Evolutionary conservation across 2,113 vertebrate species (phyloP).

Genomic region (Opisthocomus hoazin): DNA sequence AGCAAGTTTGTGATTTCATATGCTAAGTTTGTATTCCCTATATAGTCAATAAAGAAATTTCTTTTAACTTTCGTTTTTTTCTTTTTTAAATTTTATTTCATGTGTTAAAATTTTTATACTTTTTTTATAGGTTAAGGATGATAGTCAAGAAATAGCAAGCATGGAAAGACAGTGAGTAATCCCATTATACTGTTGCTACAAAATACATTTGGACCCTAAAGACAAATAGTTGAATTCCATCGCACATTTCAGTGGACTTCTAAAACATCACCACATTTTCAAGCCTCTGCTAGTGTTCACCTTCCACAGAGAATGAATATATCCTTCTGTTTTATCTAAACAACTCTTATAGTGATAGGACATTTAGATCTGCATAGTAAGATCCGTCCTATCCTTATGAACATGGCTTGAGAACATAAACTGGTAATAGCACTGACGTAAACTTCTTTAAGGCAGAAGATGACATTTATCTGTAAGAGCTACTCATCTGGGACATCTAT

Average conservation of each 20-base stretch:
- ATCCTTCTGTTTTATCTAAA: background rate
- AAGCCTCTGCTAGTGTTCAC: background rate
- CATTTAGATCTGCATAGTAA: background rate
- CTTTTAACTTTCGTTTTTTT: background rate
- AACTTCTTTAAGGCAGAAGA: background rate
- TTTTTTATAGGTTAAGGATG: slow-evolving; percentile 86
- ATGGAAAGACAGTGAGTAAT: slow-evolving; percentile 92
- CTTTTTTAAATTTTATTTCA: background rate
- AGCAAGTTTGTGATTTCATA: background rate
- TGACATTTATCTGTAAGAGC: background rate
- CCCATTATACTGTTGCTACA: background rate
- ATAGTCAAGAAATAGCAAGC: slow-evolving; percentile 94
- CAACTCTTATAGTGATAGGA: background rate
- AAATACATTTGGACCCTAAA: background rate
- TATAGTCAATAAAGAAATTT: background rate
- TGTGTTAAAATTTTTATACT: background rate
- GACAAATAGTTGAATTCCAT: background rate
- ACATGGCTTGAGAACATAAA: background rate
- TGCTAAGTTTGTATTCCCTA: background rate
- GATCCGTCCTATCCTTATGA: background rate
- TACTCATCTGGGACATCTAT: background rate
- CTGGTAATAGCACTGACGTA: background rate
- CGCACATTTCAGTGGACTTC: background rate
- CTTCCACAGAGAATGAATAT: background rate
- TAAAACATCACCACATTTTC: background rate